Percentiles rank a stretch among this genome's conserved stretches.
Evolutionary conservation across 2,797 vertebrate genomes (phyloP).

Genomic region (Phalloptychus januarius): DNA sequence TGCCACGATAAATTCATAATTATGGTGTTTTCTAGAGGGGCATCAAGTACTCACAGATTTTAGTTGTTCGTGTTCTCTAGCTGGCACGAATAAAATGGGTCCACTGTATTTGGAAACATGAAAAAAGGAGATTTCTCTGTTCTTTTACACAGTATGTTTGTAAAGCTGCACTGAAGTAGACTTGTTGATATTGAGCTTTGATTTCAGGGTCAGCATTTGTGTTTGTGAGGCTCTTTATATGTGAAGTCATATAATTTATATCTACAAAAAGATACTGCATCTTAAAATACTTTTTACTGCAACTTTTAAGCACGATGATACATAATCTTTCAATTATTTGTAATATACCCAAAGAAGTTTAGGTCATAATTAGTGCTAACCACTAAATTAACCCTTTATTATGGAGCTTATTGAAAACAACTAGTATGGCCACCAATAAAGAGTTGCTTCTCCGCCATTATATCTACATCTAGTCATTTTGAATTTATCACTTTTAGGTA

Average conservation of each 20-base stretch:
- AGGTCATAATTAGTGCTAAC: neutral
- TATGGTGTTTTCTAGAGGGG: neutral
- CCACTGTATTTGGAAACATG: neutral
- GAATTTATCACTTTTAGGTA: too few species aligned
- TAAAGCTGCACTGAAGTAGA: too few species aligned
- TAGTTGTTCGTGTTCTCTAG: neutral
- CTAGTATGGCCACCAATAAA: too few species aligned
- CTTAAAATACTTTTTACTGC: neutral
- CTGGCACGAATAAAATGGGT: neutral
- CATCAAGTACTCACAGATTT: neutral
- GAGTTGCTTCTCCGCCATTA: too few species aligned
- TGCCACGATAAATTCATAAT: too few species aligned
- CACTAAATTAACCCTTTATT: conserved; percentile 4
- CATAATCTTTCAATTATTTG: neutral
- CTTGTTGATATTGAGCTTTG: neutral
- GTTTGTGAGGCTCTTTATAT: neutral
- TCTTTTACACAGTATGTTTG: neutral
- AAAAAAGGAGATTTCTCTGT: neutral
- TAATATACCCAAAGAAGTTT: neutral
- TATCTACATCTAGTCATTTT: too few species aligned
- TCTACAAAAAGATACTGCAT: neutral
- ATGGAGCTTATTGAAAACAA: conserved; percentile 14
- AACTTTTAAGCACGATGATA: neutral
- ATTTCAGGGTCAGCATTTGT: neutral
- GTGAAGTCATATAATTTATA: neutral